These are phyloP conservation scores for mouse (Mus musculus) DNA, from an alignment of 2,113 vertebrate species.

Conservation along the genomic window GRCm39 chr15:90838001-90838500, in stretches of 20 bases:
- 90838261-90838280: neutral
- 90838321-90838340: neutral
- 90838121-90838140: neutral
- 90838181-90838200: neutral
- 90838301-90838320: neutral
- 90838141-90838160: neutral
- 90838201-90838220: neutral
- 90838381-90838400: neutral
- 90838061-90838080: neutral
- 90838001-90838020: slow-evolving; percentile 30
- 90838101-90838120: neutral
- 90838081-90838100: neutral
- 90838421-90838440: neutral
- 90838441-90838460: slow-evolving; percentile 11
- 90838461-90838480: neutral
- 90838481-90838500: slow-evolving; percentile 63
- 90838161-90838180: slow-evolving; percentile 48
- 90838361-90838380: neutral
- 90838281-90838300: neutral
- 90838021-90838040: neutral
- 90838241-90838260: neutral
- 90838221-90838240: neutral
- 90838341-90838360: neutral
- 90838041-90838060: slow-evolving; percentile 13
- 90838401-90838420: neutral